These are phyloP conservation scores for Drosophila setifemur DNA, from an alignment of 1,140 invertebrate species.

Conservation along the genomic window DNA sequence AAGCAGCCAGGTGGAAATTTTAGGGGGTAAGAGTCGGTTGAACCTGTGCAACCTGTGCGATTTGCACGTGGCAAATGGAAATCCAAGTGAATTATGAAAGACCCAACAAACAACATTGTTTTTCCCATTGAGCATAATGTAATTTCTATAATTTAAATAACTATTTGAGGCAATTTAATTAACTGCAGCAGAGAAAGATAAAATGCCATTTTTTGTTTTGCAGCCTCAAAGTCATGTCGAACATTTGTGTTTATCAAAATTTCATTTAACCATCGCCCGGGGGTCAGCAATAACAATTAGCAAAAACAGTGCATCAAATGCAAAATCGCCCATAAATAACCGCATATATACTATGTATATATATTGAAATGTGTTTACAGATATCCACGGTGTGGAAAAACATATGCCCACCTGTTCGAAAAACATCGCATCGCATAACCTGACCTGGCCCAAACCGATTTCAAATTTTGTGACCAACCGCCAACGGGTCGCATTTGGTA, in stretches of 20 bases:
- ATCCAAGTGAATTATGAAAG: constrained; percentile 9
- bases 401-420: constrained; percentile 14
- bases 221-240: constrained; percentile 55
- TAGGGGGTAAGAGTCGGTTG: too few relatives aligned
- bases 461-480: constrained; percentile 60
- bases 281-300: constrained; percentile 51
- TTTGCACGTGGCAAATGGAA: constrained; percentile 44
- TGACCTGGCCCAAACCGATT: constrained; percentile 58
- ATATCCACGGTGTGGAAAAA: constrained; percentile 20
- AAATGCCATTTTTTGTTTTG: constrained; percentile 9
- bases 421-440: constrained; percentile 13
- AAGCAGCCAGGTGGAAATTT: constrained; percentile 18
- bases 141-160: constrained; percentile 55
- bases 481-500: constrained; percentile 38
- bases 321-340: constrained; percentile 36
- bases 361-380: constrained; percentile 27
- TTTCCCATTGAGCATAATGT: constrained; percentile 38
- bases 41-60: constrained; percentile 61
- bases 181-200: background rate
- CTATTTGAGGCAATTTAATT: constrained; percentile 45
- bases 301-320: constrained; percentile 35
- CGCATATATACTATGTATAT: background rate
- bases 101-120: too few relatives aligned
- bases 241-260: constrained; percentile 71
- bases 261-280: constrained; percentile 60